Base-by-base conservation (phyloP, 1,140 invertebrate genomes). In the Prorops nasuta region DNA sequence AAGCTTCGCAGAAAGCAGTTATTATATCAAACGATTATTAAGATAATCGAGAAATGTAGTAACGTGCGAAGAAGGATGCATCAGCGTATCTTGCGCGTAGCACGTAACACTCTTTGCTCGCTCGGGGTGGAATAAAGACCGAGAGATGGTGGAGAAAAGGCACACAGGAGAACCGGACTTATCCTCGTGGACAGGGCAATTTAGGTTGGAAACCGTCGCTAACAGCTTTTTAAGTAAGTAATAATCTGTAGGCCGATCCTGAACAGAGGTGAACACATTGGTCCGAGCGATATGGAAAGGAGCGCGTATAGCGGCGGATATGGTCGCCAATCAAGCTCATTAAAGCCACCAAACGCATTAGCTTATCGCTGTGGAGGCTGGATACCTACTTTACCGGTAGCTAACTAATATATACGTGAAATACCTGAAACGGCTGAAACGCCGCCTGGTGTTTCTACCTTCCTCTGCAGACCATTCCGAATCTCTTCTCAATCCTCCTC, bases 301-400 rank as follows among this genome's bases (percentile, higher is more conserved):
- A 47, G 37, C 51, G 50, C 17, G 57, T 49, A n/a, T n/a, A n/a
- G n/a, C 51, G 44, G 42, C 21, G 2, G 15, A 34, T 31, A 51
- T 40, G 50, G 56, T 56, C 56, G 60, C 59, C 60, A 63, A 63
- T 63, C 60, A 63, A 56, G 46, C 67, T 70, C 69, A 67, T 71
- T 71, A 71, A 64, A 67, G 60, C 64, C 69, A 69, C 66, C 64
- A 59, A 70, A 71, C 59, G 58, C 69, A 70, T 70, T 71, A 70
- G 67, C 67, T 70, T 70, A 70, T 70, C 69, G 39, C 49, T 38
- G 49, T 31, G 60, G 58, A 54, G 48, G 46, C 59, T 49, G 44
- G 55, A 37, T 49, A 51, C 56, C 46, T 63, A 57, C 60, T 63
- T 54, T 47, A 40, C 45, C 60, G 22, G 60, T 63, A 62, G 60